Conservation (phyloP, 2,888 invertebrate species). For the Mycalesis mineus region DNA sequence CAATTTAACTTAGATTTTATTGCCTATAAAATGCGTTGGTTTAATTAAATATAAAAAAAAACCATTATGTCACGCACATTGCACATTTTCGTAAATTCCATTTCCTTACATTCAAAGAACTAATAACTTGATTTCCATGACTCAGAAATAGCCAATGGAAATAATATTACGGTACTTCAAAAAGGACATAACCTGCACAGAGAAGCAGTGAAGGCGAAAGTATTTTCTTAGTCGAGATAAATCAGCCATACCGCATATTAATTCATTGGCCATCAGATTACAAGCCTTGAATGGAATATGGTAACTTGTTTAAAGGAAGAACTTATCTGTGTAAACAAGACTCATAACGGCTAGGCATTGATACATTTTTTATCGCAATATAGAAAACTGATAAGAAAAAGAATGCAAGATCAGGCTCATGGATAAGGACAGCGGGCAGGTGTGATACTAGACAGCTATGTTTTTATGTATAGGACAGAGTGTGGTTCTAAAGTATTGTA, state of each 20-base stretch:
- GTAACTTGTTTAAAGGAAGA: constrained; percentile 30
- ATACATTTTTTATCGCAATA: background rate
- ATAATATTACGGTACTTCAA: background rate
- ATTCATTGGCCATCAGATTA: constrained; percentile 27
- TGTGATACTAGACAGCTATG: too few relatives aligned
- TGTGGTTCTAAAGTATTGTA: too few relatives aligned
- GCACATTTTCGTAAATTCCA: background rate
- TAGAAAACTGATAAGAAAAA: background rate
- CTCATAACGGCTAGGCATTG: constrained; percentile 14
- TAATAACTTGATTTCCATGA: background rate
- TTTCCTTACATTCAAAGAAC: background rate
- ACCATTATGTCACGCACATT: background rate
- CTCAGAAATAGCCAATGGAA: background rate
- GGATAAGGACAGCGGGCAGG: too few relatives aligned
- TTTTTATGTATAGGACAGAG: too few relatives aligned
- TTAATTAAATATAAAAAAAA: background rate
- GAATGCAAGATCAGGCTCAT: too few relatives aligned
- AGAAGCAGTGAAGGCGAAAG: constrained; percentile 27
- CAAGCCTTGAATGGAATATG: constrained; percentile 26
- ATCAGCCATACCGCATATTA: constrained; percentile 19
- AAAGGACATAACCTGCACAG: constrained; percentile 13
- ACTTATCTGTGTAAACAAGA: background rate
- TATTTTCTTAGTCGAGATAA: constrained; percentile 25
- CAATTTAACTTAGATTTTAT: background rate
- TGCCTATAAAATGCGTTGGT: background rate